Evolutionary conservation across 35 echinoderm and acorn worm genomes (phyloP).

Genomic region (Strongylocentrotus purpuratus): DNA sequence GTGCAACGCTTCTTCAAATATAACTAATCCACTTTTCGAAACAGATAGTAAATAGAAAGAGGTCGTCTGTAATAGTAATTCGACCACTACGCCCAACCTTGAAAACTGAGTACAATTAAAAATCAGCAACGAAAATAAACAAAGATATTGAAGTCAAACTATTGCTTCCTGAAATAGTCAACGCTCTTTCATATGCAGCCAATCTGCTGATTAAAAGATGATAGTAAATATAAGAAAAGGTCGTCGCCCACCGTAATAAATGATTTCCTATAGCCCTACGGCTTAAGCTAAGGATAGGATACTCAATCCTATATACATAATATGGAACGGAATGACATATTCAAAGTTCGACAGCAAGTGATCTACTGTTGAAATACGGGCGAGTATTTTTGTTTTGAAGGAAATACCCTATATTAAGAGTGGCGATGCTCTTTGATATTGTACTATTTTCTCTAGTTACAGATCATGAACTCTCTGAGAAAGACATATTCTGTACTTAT

Average conservation of each 20-base stretch:
- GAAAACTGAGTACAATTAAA: background rate
- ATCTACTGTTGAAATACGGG: background rate
- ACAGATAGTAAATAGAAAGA: too few relatives aligned
- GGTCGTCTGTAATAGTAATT: too few relatives aligned
- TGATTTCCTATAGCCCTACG: background rate
- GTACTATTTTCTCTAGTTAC: background rate
- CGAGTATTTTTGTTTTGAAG: background rate
- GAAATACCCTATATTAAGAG: background rate
- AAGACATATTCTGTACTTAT: background rate
- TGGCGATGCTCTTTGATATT: background rate
- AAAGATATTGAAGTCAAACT: background rate
- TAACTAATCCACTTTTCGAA: too few relatives aligned
- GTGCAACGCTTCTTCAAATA: too few relatives aligned
- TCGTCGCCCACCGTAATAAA: conserved; percentile 15
- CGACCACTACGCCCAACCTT: background rate
- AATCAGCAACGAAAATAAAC: background rate
- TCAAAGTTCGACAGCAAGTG: background rate
- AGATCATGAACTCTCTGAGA: background rate
- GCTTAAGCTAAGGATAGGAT: background rate
- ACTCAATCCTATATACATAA: background rate
- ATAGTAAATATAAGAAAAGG: background rate
- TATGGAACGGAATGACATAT: background rate
- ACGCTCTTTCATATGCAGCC: background rate
- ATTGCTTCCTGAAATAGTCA: background rate
- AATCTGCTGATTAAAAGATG: background rate